A percentile compares a stretch with the other conserved stretches of the same genome.
These are phyloP conservation scores for Acleris sparsana DNA, from an alignment of 2,888 invertebrate genomes.

Conservation along the genomic window DNA sequence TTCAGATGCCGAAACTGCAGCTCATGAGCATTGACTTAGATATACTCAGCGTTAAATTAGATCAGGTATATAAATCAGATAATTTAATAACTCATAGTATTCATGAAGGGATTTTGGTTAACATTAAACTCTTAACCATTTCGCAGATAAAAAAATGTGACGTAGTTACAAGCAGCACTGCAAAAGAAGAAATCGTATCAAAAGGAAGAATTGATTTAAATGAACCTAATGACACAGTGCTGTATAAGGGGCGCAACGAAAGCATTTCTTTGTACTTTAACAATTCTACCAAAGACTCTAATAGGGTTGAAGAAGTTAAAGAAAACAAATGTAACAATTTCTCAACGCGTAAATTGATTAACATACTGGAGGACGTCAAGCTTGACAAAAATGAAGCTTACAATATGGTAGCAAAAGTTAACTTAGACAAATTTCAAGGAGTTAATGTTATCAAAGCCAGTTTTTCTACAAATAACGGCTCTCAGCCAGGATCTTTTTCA, in stretches of 20 bases:
- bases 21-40: slow-evolving; percentile 57
- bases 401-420: slow-evolving; percentile 58
- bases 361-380: slow-evolving; percentile 67
- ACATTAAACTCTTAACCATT: background rate
- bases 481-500: background rate
- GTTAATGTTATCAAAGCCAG: slow-evolving; percentile 53
- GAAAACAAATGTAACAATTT: slow-evolving; percentile 48
- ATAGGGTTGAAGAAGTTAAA: slow-evolving; percentile 37
- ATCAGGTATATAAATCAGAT: slow-evolving; percentile 48
- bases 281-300: slow-evolving; percentile 39
- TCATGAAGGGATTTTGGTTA: no score
- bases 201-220: slow-evolving; percentile 36
- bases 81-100: background rate
- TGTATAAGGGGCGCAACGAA: slow-evolving; percentile 42
- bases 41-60: slow-evolving; percentile 55
- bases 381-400: slow-evolving; percentile 56
- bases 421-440: slow-evolving; percentile 52
- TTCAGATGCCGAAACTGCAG: slow-evolving; percentile 66
- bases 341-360: slow-evolving; percentile 66
- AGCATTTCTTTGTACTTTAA: slow-evolving; percentile 54
- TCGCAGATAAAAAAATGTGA: slow-evolving; percentile 57
- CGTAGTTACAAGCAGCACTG: slow-evolving; percentile 40
- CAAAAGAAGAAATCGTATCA: slow-evolving; percentile 39
- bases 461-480: slow-evolving; percentile 12
- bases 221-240: slow-evolving; percentile 37